Base-by-base conservation (phyloP, 92 coral and sea anemone species). In the Palythoa grandis region DNA sequence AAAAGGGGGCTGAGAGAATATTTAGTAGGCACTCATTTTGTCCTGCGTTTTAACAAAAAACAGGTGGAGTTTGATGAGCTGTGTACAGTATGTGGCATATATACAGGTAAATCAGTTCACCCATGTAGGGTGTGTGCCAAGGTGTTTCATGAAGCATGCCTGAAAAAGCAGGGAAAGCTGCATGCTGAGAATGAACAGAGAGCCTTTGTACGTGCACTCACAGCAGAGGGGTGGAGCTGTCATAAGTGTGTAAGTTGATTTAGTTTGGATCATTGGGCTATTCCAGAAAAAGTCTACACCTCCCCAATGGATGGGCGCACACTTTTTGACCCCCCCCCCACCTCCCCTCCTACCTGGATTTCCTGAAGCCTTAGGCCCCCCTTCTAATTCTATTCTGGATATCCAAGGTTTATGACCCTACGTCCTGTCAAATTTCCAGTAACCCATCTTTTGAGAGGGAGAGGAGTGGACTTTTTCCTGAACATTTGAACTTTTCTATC, bases 181-280 rank as follows among this genome's bases (percentile, higher is more conserved):
- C 86, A 94, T 68, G 98, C 86, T 50, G 83, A 61, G 3, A 79
- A 76, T 52, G 98, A 95, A n/a, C 63, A 86, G 83, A 92, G 91
- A n/a, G 93, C 94, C 40, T 96, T 96, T 73, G 84, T 90, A 67
- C 92, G 90, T 72, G 98, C 98, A 53, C 83, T 83, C 40, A 86
- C 98, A 10, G 91, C 95, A n/a, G 80, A 83, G 2, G 98, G 98
- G 22, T 96, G 98, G 98, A 96, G 98, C 78, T 96, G 98, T 68
- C 92, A 89, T 83, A 89, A 94, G 20, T 96, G 98, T 83, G 98
- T 96, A 88, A 89, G 98, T 90, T 17, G 14, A 10, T 11, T 19
- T 17, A 6, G 7, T 35, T 48, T 22, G 38, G 53, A 14, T 23
- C 12, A 35, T 29, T 29, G 35, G 0, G 35, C 35, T 29, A 29